Percentiles rank a stretch among this genome's conserved stretches.
phyloP scores from a whole-genome alignment of 2,797 vertebrate species.

The Trichosurus vulpecula region DNA sequence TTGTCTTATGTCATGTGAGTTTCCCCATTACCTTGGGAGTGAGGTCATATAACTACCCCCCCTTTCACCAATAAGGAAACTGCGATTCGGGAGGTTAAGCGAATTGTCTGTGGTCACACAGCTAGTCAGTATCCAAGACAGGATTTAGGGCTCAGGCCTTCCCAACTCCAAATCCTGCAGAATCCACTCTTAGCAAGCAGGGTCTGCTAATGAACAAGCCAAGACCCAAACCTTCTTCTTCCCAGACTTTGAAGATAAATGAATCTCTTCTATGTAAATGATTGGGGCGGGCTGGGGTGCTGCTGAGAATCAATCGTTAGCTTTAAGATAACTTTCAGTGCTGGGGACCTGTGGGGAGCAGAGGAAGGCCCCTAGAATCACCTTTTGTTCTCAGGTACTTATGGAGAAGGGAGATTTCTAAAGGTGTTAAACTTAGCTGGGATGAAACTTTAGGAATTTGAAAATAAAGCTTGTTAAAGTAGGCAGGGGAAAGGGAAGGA shows the following conservation, averaged over 20 bases:
- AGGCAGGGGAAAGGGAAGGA: neutral
- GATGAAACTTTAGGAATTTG: neutral
- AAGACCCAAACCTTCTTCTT: neutral
- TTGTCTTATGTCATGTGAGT: neutral
- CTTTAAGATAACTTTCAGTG: neutral
- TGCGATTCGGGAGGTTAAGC: too few species aligned
- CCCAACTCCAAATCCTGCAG: neutral
- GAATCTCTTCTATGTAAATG: neutral
- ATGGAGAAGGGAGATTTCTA: neutral
- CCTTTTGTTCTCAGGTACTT: neutral
- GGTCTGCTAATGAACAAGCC: neutral
- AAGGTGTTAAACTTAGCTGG: neutral
- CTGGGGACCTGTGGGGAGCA: neutral
- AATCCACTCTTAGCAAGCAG: neutral
- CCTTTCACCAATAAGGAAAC: neutral
- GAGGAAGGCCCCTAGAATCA: neutral
- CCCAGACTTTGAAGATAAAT: constrained; percentile 22
- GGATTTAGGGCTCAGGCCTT: too few species aligned
- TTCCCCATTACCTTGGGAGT: neutral
- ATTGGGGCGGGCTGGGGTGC: neutral
- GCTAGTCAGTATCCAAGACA: neutral
- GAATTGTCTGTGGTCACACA: neutral
- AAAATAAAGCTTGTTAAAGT: neutral
- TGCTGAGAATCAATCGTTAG: constrained; percentile 5
- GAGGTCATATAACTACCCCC: neutral